Conservation (phyloP, 2,113 vertebrate species). For the Poecile atricapillus region DNA sequence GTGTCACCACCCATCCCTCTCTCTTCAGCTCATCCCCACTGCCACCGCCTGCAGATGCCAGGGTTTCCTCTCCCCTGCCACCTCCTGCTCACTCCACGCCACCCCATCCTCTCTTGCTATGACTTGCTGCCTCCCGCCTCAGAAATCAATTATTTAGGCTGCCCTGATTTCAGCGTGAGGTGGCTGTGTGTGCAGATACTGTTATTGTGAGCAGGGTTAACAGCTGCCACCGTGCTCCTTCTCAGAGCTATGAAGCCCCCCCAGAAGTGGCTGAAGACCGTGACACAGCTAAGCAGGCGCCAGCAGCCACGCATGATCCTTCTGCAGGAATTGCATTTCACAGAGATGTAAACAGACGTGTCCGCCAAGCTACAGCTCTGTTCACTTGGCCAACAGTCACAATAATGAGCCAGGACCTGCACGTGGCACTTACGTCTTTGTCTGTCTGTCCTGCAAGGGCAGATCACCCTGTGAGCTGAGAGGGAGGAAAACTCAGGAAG, state of each 20-base stretch:
- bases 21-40: not conserved
- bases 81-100: not conserved
- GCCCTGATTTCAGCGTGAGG: not conserved
- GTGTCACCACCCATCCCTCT: not conserved
- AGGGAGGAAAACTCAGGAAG: not conserved
- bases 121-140: not conserved
- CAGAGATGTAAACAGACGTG: not conserved
- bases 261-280: not conserved
- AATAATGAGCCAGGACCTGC: not conserved
- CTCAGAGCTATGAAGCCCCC: not conserved
- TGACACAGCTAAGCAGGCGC: not conserved
- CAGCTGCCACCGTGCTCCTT: rapidly evolving
- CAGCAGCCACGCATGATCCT: not conserved
- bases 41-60: not conserved
- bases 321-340: not conserved
- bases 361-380: not conserved
- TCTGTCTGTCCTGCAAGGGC: not conserved
- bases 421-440: not conserved
- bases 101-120: not conserved
- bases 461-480: not conserved
- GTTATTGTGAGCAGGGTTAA: not conserved
- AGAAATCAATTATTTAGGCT: constrained; percentile 49
- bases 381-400: not conserved
- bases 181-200: not conserved
- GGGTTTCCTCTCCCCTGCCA: not conserved